phyloP scores from a whole-genome alignment of 2,113 vertebrate species.

The Cygnus atratus region DNA sequence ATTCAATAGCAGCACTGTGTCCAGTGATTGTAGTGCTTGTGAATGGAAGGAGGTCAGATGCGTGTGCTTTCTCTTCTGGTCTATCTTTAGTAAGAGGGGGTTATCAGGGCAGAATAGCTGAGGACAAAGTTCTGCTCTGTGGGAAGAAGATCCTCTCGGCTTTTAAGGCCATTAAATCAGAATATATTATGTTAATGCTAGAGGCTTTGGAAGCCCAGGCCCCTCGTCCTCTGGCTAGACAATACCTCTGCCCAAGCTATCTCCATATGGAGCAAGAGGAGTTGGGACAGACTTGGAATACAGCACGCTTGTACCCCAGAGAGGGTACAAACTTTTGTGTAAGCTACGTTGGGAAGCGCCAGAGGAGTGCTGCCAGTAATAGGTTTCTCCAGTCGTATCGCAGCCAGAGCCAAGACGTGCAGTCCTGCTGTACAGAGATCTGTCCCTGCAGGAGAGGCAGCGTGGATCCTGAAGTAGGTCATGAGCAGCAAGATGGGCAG shows the following conservation, averaged over 20 bases:
- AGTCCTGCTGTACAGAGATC: not conserved
- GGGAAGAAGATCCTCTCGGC: not conserved
- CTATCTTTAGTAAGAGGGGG: not conserved
- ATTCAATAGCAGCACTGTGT: not conserved
- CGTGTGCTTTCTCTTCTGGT: not conserved
- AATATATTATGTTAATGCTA: not conserved
- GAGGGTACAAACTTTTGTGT: not conserved
- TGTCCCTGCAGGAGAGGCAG: not conserved
- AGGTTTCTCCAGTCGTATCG: not conserved
- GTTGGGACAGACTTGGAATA: not conserved
- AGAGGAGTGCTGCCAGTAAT: not conserved
- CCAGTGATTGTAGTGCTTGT: not conserved
- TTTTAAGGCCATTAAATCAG: not conserved
- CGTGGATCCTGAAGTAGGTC: accelerated
- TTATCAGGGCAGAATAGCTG: not conserved
- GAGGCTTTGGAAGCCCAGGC: not conserved
- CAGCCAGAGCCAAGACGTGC: not conserved
- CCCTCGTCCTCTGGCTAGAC: not conserved
- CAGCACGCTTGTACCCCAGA: not conserved
- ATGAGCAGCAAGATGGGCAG: not conserved
- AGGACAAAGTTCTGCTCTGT: not conserved
- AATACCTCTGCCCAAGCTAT: not conserved
- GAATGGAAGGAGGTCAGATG: not conserved
- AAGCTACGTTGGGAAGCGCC: not conserved
- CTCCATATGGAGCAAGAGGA: not conserved